Base-by-base conservation (phyloP, 1,140 invertebrate genomes). In the Eurytemora carolleeae region DNA sequence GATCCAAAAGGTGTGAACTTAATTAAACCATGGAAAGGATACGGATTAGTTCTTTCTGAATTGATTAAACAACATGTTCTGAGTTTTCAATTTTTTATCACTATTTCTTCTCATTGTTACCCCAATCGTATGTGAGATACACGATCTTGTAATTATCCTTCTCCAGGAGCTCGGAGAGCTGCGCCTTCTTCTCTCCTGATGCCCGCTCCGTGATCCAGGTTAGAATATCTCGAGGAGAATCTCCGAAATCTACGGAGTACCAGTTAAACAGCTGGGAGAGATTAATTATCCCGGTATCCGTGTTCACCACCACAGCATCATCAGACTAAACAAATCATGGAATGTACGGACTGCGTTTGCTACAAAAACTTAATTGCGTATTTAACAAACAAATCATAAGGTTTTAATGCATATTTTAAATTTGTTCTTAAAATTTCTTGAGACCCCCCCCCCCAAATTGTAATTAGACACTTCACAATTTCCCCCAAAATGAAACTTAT, bases 201-300 rank as follows among this genome's bases (percentile, higher is more conserved):
- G 60, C 57, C 58, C 61, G 59, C 3, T 57, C 61, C 7, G 22
- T 21, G 1, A 64, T 63, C 65, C 65, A 66, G 17, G 23, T 18
- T 20, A 66, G 52, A 24, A 64, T 59, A 3, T 63, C 65, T 54
- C 63, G 57, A 16, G 24, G 19, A 1, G 61, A 53, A 16, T 61
- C 53, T 25, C 65, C 65, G 56, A 66, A 66, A 52, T 66, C 65
- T 12, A 52, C 44, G 19, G 57, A 31, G 54, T 66, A 66, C 65
- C 65, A 66, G 15, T 63, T 62, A 26, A 66, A 59, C 18, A 66
- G 61, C 56, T 58, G 63, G 25, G 65, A 66, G 7, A 66, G 26
- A 21, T 63, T 55, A 16, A 66, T 52, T 17, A 61, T 22, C 18
- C 55, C 52, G 12, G 26, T 31, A 1, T 60, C 57, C n/a, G 54